These are phyloP conservation scores for Crocallis elinguaria DNA, from an alignment of 2,888 invertebrate species.

Conservation along the genomic window DNA sequence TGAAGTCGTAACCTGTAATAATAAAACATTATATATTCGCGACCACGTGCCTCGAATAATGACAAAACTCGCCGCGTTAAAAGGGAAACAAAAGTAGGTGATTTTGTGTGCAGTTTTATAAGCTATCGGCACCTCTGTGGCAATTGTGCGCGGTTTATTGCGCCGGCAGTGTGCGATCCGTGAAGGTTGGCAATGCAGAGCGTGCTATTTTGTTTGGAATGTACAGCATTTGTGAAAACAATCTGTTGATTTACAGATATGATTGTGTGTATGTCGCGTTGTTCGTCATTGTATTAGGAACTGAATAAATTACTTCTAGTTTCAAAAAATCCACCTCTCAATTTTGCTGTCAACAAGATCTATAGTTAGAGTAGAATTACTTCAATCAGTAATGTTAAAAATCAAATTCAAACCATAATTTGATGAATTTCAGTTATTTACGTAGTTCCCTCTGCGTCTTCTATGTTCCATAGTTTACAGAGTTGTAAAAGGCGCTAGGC, in stretches of 20 bases:
- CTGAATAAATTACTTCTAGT: too few species aligned
- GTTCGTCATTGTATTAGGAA: not conserved
- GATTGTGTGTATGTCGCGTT: conserved; percentile 2
- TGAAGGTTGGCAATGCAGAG: conserved; percentile 33
- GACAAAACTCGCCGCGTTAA: conserved; percentile 69
- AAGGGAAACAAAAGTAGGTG: conserved; percentile 73
- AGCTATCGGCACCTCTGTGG: conserved; percentile 69
- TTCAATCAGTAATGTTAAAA: too few species aligned
- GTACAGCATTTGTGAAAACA: conserved; percentile 16
- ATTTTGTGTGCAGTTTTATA: conserved; percentile 70
- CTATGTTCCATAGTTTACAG: too few species aligned
- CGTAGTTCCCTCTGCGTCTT: too few species aligned
- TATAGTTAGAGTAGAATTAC: too few species aligned
- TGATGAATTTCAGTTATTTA: too few species aligned
- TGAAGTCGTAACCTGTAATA: conserved; percentile 68
- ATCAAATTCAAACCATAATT: too few species aligned
- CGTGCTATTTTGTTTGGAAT: conserved; percentile 26
- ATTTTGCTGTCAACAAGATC: too few species aligned
- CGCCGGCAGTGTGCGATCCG: conserved; percentile 41
- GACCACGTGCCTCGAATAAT: conserved; percentile 80
- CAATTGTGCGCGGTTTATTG: conserved; percentile 56
- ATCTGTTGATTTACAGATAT: conserved; percentile 18
- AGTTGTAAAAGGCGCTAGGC: too few species aligned
- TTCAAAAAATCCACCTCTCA: too few species aligned
- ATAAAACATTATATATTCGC: conserved; percentile 83